phyloP scores from a whole-genome alignment of 2,797 vertebrate genomes.

The Diglossa cyanea region DNA sequence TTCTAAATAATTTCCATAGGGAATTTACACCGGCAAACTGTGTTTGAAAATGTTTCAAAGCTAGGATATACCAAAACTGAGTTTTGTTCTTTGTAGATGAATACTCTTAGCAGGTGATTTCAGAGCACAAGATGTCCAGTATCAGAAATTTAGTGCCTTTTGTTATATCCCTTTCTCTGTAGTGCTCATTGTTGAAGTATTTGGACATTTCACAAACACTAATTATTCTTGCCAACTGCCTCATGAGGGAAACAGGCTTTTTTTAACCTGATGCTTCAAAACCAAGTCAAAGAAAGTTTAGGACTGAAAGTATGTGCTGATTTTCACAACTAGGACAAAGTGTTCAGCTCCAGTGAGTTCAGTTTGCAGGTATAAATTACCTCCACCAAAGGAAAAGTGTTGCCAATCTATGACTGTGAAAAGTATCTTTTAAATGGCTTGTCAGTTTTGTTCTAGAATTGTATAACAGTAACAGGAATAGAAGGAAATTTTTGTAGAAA shows the following conservation, averaged over 20 bases:
- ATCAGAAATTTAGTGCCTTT: neutral
- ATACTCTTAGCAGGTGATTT: neutral
- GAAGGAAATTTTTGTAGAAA: neutral
- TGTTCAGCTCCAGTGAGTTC: neutral
- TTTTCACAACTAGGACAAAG: neutral
- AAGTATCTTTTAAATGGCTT: neutral
- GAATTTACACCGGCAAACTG: neutral
- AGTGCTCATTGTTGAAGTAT: neutral
- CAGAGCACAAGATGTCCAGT: neutral
- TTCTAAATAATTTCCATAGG: neutral
- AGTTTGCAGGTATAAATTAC: neutral
- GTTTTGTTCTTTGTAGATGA: neutral
- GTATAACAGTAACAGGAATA: neutral
- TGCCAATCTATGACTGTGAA: neutral
- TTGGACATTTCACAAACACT: neutral
- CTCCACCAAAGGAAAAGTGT: neutral
- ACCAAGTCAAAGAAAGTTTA: neutral
- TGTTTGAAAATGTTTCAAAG: neutral
- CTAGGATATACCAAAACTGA: neutral
- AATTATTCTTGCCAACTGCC: neutral
- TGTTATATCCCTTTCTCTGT: neutral
- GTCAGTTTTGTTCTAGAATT: neutral
- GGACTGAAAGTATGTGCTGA: neutral
- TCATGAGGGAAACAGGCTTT: neutral
- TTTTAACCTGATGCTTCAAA: neutral